These are phyloP conservation scores for Galemys pyrenaicus DNA, from an alignment of 2,113 vertebrate species.

Conservation along the genomic window DNA sequence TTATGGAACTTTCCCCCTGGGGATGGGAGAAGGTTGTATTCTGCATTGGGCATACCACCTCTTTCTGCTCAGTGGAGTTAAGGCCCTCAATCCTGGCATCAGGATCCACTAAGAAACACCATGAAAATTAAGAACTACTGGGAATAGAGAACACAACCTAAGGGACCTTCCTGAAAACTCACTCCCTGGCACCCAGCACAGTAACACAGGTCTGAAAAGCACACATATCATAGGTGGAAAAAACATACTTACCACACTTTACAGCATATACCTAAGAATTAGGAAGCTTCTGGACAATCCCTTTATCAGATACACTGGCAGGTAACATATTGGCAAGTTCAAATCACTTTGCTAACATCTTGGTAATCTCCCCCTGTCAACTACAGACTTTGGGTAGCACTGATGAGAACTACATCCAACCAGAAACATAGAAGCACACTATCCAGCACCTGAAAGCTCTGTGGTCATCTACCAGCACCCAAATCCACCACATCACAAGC, in stretches of 20 bases:
- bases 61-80: not conserved
- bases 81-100: too few species aligned
- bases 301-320: not conserved
- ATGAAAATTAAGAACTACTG: not conserved
- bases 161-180: rapidly evolving
- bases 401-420: not conserved
- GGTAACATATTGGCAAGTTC: not conserved
- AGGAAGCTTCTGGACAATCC: not conserved
- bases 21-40: not conserved
- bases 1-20: not conserved
- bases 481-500: not conserved
- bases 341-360: not conserved
- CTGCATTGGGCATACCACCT: not conserved
- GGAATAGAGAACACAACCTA: not conserved
- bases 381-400: not conserved
- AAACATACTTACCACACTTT: not conserved
- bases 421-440: not conserved
- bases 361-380: not conserved
- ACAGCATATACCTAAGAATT: not conserved
- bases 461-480: not conserved
- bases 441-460: not conserved
- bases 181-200: not conserved
- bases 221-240: not conserved
- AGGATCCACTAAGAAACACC: too few species aligned
- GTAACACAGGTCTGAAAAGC: not conserved